Evolutionary conservation across 2,888 invertebrate genomes (phyloP).

Genomic region (Lasiommata megera): DNA sequence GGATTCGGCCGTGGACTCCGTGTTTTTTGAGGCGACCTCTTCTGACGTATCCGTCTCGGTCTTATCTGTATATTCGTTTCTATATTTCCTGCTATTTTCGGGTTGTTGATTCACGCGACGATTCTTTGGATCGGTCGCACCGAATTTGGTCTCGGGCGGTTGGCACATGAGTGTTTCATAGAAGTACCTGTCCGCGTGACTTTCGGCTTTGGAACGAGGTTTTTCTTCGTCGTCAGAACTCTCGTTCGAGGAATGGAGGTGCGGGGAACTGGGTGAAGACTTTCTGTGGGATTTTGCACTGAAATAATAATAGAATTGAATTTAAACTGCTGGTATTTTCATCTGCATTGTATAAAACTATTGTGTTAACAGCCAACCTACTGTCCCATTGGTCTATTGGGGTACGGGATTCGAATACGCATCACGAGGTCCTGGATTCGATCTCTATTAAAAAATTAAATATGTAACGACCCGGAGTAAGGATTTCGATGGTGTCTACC

Average conservation of each 20-base stretch:
- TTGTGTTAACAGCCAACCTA: no score
- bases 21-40: constrained; percentile 56
- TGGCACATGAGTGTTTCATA: constrained; percentile 70
- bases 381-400: no score
- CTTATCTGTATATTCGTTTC: constrained; percentile 55
- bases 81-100: constrained; percentile 50
- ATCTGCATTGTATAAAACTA: no score
- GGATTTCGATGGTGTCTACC: no score
- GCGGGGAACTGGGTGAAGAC: constrained; percentile 47
- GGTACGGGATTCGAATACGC: no score
- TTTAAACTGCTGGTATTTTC: no score
- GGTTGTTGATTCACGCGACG: constrained; percentile 44
- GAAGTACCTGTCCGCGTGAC: constrained; percentile 60
- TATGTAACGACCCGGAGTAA: no score
- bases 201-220: constrained; percentile 46
- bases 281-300: constrained; percentile 54
- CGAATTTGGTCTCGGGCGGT: constrained; percentile 45
- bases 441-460: no score
- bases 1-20: constrained; percentile 61
- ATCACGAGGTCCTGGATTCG: no score
- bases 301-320: constrained; percentile 18
- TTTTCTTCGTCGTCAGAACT: constrained; percentile 62
- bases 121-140: constrained; percentile 46
- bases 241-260: constrained; percentile 55
- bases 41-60: constrained; percentile 61